phyloP scores from a whole-genome alignment of 2,888 invertebrate species.

The Pristionchus japonicus region DNA sequence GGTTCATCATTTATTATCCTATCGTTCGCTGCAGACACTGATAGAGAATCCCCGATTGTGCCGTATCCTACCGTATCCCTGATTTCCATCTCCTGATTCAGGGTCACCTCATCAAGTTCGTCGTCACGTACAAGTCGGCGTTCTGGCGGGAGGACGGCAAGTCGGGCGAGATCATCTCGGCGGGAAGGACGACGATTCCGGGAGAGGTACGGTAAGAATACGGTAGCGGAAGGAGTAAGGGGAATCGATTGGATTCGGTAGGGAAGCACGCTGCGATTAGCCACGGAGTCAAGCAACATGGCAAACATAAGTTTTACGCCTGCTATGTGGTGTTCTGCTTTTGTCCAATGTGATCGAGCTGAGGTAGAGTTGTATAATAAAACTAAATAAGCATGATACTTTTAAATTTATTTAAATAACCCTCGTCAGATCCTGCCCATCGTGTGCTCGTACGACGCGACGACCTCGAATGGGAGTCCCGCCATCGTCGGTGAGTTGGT shows the following conservation, averaged over 20 bases:
- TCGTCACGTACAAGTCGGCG: constrained; percentile 76
- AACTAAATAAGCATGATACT: neutral
- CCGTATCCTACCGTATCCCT: neutral
- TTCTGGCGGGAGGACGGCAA: constrained; percentile 77
- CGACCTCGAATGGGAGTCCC: constrained; percentile 71
- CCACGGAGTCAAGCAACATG: neutral
- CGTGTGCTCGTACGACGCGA: constrained; percentile 55
- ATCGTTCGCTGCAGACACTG: too few species aligned
- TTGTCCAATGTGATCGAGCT: too few species aligned
- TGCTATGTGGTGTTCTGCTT: too few species aligned
- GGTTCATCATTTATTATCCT: too few species aligned
- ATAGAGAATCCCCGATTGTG: too few species aligned
- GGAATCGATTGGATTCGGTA: neutral
- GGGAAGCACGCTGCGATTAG: too few species aligned
- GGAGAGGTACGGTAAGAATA: constrained; percentile 52
- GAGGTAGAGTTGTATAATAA: too few species aligned
- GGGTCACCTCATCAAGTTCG: constrained; percentile 75
- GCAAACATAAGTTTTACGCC: neutral
- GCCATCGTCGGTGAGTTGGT: constrained; percentile 75
- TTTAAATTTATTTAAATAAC: neutral
- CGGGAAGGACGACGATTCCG: constrained; percentile 52
- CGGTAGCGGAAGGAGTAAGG: neutral
- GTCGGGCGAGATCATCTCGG: constrained; percentile 76
- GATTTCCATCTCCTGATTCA: constrained; percentile 1
- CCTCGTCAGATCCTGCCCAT: constrained; percentile 51